Base-by-base conservation (phyloP, 1,140 invertebrate genomes). In the Drosophila tsacasi region DNA sequence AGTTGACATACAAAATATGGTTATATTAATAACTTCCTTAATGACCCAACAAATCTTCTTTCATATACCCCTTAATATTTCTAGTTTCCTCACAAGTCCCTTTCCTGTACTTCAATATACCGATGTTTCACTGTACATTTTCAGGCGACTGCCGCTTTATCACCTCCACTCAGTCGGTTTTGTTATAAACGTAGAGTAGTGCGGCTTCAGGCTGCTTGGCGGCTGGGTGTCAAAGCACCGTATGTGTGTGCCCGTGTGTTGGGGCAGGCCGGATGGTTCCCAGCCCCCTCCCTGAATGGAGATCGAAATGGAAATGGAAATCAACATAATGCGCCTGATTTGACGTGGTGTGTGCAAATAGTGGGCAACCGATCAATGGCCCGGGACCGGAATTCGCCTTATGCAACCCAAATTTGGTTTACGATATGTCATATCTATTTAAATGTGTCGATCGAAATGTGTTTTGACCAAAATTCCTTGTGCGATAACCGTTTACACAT, bases 81-180 rank as follows among this genome's bases (percentile, higher is more conserved):
- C 5, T 3, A n/a, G 5, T 30, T 50, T 30, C 15, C 15, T 10
- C 2, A 19, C 15, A 12, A 52, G 7, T 27, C 3, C 17, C 12
- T 8, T 44, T 15, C 17, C 2, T 15, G 2, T 17, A 6, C 13
- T 64, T 13, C n/a, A 4, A 2, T 19, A 15, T 58, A 32, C 19
- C 15, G 5, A 55, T 6, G 3, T n/a, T 46, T 0, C 13, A 68
- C 67, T 68, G 67, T 69, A 39, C 46, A 61, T 74, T 64, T 72
- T 63, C 35, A 73, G 44, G 54, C 72, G 71, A 80, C 77, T 78
- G 84, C 65, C 58, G 65, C 83, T 87, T 87, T 81, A 80, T 83
- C 84, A 83, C 80, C 85, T 55, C 54, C 54, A 58, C 58, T 66
- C 54, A n/a, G 61, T 68, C 66, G 72, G 54, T 64, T 40, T 55